Base-by-base conservation (phyloP, 2,888 invertebrate species). In the Polietes domitor region DNA sequence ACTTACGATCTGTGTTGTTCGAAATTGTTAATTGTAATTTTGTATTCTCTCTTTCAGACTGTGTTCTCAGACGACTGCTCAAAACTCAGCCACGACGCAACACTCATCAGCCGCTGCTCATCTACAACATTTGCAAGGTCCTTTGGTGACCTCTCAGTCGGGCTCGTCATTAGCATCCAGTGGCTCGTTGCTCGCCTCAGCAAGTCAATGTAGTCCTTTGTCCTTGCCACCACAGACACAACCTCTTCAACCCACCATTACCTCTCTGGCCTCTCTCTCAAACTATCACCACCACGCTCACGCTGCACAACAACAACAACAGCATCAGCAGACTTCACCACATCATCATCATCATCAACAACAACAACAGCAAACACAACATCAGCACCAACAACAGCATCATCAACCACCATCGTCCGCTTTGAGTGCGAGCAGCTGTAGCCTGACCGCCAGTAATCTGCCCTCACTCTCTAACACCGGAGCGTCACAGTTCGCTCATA, bases 141-240 rank as follows among this genome's bases (percentile, higher is more conserved):
- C 80, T 53, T 61, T 84, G 55, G 50, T 78, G 84, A 58, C 24
- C 84, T 85, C 82, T 32, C 88, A 82, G 70, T 82, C 85, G 79
- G 85, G 83, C 68, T 82, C 82, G 72, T 85, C 85, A 61, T 77
- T 61, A 68, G 58, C 77, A 24, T 71, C 83, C 79, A 81, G 80
- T 72, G 83, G 78, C 84, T 87, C 0, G 86, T 86, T 19, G 86
- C 87, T 81, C 96, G 95, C 24, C 93, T 86, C 76, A 82, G 86
- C 88, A 15, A 90, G 89, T 80, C 91, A 89, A 85, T 92, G 91
- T 85, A 91, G 89, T 85, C 90, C 92, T 2, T 83, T 91, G 77
- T 89, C 89, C 37, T 80, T 91, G 87, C 91, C 91, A 83, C 90
- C 91, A 47, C 89, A 90, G 84, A 89, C 90, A 10, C 91, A 91